Evolutionary conservation across 2,797 vertebrate species (phyloP), one percentile per base, ranked within the genome.

Genomic region (Enteromius argenteus): DNA sequence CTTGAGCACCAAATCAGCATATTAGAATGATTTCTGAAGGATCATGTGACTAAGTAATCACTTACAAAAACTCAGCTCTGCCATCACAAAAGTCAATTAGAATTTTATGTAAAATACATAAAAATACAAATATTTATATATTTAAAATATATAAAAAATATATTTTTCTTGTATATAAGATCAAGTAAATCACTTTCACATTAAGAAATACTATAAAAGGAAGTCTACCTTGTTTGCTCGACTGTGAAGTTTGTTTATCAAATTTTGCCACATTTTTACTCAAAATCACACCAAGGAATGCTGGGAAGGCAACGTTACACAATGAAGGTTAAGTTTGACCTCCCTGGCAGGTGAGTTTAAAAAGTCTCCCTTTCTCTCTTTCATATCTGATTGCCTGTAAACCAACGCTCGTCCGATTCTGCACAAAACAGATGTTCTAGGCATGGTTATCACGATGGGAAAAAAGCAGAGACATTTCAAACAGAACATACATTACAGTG

Each of bases 401-500:
- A 90, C 90, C 88, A 89, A 60, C 86, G 91, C 89, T 85, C 78
- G 87, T 90, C 90, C 90, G 92, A 92, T 92, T 89, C 89, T 91
- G 92, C 92, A 91, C 90, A 90, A 92, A 94, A 94, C 95, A 95
- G 93, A 95, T 94, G 94, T 93, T 93, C 89, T 89, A 88, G 86
- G 86, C 87, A 80, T 88, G 90, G 92, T 93, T 94, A 95, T 95
- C 93, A 92, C 88, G 92, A 94, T 92, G 88, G 92, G 92, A 84
- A 92, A 94, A 94, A 93, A 93, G 92, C 91, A 88, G 90, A 93
- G 91, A 94, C 93, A 93, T 94, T 95, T 94, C 94, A 93, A 93
- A 95, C 94, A 94, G 92, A 93, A 94, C 92, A 93, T 94, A 94
- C 94, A 95, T 95, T 90, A 94, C 88, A 76, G 87, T 86, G 89